A percentile compares a stretch with the other conserved stretches of the same genome.
Evolutionary conservation across 2,797 vertebrate genomes (phyloP).

Genomic region (Phalloptychus januarius): DNA sequence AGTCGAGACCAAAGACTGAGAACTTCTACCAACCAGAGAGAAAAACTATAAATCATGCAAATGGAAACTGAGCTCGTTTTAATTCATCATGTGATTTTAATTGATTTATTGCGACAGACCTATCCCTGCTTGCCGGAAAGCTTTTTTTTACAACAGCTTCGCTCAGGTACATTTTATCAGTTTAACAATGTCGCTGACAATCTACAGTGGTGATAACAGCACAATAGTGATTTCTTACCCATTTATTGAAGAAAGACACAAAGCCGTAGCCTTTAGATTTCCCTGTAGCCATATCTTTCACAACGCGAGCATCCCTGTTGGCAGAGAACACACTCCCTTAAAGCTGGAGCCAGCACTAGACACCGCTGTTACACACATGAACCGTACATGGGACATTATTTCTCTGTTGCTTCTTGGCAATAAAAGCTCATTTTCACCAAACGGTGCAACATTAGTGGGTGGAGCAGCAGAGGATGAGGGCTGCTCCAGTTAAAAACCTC

Average conservation of each 20-base stretch:
- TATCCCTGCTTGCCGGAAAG: background rate
- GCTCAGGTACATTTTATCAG: background rate
- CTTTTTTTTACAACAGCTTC: background rate
- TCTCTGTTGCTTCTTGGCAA: background rate
- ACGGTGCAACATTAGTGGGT: background rate
- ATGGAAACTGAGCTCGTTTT: no score
- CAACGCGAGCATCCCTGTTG: constrained; percentile 94
- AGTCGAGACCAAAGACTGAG: no score
- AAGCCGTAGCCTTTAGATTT: constrained; percentile 99
- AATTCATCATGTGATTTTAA: no score
- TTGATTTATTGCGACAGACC: no score
- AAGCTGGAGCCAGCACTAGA: background rate
- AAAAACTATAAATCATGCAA: no score
- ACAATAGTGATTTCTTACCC: constrained; percentile 79
- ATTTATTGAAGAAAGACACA: constrained; percentile 99
- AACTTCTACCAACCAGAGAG: no score
- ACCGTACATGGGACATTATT: background rate
- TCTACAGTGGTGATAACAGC: background rate
- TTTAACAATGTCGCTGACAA: background rate
- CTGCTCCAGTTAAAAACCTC: background rate
- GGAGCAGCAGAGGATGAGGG: background rate
- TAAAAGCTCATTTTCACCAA: background rate
- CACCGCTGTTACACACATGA: background rate
- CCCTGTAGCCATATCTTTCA: constrained; percentile 98
- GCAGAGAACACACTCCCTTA: constrained; percentile 57